phyloP scores from a whole-genome alignment of 1,140 invertebrate genomes.

The Scaptomyza montana region DNA sequence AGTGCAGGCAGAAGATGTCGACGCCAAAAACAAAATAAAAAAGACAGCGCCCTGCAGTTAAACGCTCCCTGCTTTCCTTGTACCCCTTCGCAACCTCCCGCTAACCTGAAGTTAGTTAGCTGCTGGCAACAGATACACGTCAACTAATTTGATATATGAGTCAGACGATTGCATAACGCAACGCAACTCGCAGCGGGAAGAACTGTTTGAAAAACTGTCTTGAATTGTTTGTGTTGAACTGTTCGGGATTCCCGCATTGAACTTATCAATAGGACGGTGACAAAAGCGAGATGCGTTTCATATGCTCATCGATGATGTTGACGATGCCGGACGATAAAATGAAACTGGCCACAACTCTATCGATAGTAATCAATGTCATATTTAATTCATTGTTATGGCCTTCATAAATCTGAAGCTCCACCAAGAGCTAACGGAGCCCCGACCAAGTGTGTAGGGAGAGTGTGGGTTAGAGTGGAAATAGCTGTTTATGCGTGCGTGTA shows the following conservation, averaged over 20 bases:
- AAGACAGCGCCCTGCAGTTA: background rate
- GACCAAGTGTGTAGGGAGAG: background rate
- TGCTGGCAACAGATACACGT: conserved; percentile 47
- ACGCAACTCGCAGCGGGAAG: conserved; percentile 58
- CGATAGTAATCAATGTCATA: conserved; percentile 79
- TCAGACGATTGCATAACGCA: conserved; percentile 67
- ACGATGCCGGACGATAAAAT: conserved; percentile 52
- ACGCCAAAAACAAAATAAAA: background rate
- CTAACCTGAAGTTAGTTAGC: background rate
- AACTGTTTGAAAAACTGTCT: conserved; percentile 10
- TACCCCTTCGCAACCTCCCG: background rate
- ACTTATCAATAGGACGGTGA: conserved; percentile 46
- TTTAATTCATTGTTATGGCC: conserved; percentile 81
- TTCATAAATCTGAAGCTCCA: conserved; percentile 69
- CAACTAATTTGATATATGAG: conserved; percentile 70
- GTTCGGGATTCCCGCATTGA: conserved; percentile 24
- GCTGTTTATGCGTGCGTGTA: background rate
- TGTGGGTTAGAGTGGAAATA: background rate
- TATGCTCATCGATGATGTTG: conserved; percentile 59
- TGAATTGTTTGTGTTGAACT: background rate
- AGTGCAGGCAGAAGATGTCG: conserved; percentile 51
- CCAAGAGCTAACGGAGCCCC: background rate
- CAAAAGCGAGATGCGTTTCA: conserved; percentile 45
- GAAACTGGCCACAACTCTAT: conserved; percentile 69
- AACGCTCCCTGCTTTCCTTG: background rate